Base-by-base conservation (phyloP, 2,113 vertebrate species). In the Limnothrissa miodon region DNA sequence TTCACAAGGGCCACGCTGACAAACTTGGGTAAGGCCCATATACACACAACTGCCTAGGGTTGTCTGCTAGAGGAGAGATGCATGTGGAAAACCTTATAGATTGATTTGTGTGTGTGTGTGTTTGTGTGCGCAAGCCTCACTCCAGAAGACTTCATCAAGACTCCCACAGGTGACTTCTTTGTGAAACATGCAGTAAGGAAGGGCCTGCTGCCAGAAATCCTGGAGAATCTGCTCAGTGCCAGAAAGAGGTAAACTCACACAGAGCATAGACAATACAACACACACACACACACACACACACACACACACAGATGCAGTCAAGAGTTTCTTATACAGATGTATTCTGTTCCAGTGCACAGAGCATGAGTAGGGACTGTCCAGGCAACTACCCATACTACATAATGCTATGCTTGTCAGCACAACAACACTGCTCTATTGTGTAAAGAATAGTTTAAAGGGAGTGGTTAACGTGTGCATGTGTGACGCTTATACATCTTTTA, bases 171-270 rank as follows among this genome's bases (percentile, higher is more conserved):
- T 0, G 96, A 97, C 36, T 87, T 84, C 79, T 98, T 98, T 89
- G 97, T 98, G 87, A 98, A 96, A 91, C 91, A 93, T 1, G 95
- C 95, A 0, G 93, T 97, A 85, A 93, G 95, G 84, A 98, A 98
- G 87, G 97, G 97, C 23, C 95, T 98, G 51, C 93, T 98, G 11
- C 97, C 97, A 0, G 96, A 98, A 90, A 97, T 98, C 90, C 89
- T 98, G 90, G 97, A 98, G 92, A 97, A 96, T 83, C 93, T 98
- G 82, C 94, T 98, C 83, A 90, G 95, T 0, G 97, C 97, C 83
- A 95, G 97, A 36, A 97, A 97, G 90, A 96, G 93, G 97, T 97
- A 80, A 86, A 70, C 25, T 48, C 66, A 25, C 11, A n/a, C 53
- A 8, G 7, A 80, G 45, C 23, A 66, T 29, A 1, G 8, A 66